These are phyloP conservation scores for Lysandra bellargus DNA, from an alignment of 2,888 invertebrate species.

Conservation along the genomic window DNA sequence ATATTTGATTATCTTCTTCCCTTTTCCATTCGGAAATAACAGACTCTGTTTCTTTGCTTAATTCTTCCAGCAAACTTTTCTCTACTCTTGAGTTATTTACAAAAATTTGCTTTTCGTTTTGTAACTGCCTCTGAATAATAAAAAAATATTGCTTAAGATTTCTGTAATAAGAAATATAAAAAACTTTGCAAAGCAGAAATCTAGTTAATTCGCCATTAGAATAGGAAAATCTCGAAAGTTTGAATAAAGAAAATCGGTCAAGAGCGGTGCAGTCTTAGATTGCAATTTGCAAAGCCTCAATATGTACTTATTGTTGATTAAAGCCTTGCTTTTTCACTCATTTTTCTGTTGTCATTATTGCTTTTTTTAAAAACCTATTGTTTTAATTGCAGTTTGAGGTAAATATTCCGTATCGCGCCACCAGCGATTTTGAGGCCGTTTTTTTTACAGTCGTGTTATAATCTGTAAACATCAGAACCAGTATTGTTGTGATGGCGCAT, in stretches of 20 bases:
- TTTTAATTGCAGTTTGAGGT: too few species aligned
- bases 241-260: slow-evolving; percentile 6
- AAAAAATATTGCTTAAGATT: neutral
- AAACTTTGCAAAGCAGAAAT: neutral
- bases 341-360: neutral
- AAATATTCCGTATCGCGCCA: too few species aligned
- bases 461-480: too few species aligned
- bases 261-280: neutral
- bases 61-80: slow-evolving; percentile 48
- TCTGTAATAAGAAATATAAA: neutral
- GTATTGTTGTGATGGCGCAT: too few species aligned
- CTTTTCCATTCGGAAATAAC: slow-evolving; percentile 53
- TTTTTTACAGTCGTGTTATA: too few species aligned
- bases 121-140: slow-evolving; percentile 54
- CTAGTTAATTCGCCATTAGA: neutral
- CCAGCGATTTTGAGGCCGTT: too few species aligned
- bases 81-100: slow-evolving; percentile 56
- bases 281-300: neutral
- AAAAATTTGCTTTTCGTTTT: slow-evolving; percentile 59
- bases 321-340: neutral
- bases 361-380: neutral
- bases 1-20: slow-evolving; percentile 52
- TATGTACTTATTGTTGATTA: neutral
- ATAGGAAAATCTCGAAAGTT: neutral
- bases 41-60: slow-evolving; percentile 56